A percentile compares a stretch with the other conserved stretches of the same genome.
These are phyloP conservation scores for Synanthedon tipuliformis DNA, from an alignment of 2,888 invertebrate genomes.

Conservation along the genomic window DNA sequence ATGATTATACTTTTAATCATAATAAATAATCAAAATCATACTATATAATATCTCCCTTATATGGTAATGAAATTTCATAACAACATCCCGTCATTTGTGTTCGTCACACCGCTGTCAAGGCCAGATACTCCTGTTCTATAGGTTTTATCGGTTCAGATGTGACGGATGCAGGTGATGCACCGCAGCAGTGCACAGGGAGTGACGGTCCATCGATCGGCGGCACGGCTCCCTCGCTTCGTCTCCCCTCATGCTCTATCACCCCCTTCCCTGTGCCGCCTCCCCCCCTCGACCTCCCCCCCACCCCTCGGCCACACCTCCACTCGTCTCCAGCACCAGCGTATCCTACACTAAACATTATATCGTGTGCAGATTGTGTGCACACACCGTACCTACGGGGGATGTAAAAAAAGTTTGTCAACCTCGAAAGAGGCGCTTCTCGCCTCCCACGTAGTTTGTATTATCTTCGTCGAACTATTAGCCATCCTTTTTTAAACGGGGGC, in stretches of 20 bases:
- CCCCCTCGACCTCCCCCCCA: too few relatives aligned
- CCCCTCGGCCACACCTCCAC: conserved; percentile 2
- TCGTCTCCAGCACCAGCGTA: conserved; percentile 11
- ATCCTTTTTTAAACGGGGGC: too few relatives aligned
- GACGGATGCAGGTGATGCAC: conserved; percentile 45
- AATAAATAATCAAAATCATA: too few relatives aligned
- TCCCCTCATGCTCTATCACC: conserved; percentile 1
- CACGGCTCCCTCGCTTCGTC: conserved; percentile 11
- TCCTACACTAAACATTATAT: conserved; percentile 32
- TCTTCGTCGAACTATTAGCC: too few relatives aligned
- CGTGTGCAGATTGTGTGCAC: conserved; percentile 22
- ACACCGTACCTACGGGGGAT: conserved; percentile 7
- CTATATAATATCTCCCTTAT: too few relatives aligned
- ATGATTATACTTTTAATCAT: too few relatives aligned
- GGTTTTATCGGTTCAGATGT: conserved; percentile 7
- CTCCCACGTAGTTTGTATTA: too few relatives aligned
- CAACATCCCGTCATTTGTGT: background rate
- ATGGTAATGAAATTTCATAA: too few relatives aligned
- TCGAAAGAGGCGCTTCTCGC: conserved; percentile 1
- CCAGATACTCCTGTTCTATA: background rate
- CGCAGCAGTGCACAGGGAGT: conserved; percentile 32
- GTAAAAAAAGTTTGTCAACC: conserved; percentile 1
- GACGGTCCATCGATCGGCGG: conserved; percentile 52
- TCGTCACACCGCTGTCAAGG: conserved; percentile 1
- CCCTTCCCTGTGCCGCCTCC: conserved; percentile 1